Evolutionary conservation across 2,888 invertebrate genomes (phyloP), one percentile per base, ranked within the genome.

Genomic region (Microdon myrmicae): DNA sequence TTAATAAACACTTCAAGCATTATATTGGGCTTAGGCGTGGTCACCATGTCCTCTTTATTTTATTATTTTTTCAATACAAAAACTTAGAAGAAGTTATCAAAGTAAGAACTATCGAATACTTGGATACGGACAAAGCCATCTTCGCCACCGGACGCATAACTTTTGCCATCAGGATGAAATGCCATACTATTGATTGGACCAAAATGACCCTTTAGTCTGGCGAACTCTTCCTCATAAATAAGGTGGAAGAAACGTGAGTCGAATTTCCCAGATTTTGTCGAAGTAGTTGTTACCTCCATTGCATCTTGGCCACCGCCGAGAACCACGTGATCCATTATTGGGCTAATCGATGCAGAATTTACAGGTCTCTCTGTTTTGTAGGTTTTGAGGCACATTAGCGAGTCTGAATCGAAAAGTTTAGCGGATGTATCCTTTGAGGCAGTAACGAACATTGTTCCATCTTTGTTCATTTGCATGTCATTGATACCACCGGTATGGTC

Each of bases 241-340:
- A 96, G 82, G 79, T 97, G 96, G 85, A 91, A 98, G 83, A 97
- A 94, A 31, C 88, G 80, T 80, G 90, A 95, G 79, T 99, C 98
- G 78, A 99, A 99, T 83, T 98, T 98, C 43, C 98, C 99, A 61
- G 93, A 88, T 71, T 94, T 86, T 0, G 95, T 88, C 0, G 94
- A 93, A 0, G 96, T 97, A 1, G 94, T 96, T 31, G 96, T 96
- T 55, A 98, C 98, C 75, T 96, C 96, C 94, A 97, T 97, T 51
- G 99, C 99, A 80, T 99, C 99, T 82, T 99, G 99, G 72, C 99
- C 99, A 79, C 99, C 99, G 58, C 99, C 99, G 31, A 99, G 83
- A 2, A 96, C 92, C 4, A 98, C 98, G 82, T 99, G 98, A 79
- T 98, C 96, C 48, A 88, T 82, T 68, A 93, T 90, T 0, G 99